Percentiles rank a stretch among this genome's conserved stretches.
These are phyloP conservation scores for Corythoichthys intestinalis DNA, from an alignment of 2,113 vertebrate genomes.

Conservation along the genomic window DNA sequence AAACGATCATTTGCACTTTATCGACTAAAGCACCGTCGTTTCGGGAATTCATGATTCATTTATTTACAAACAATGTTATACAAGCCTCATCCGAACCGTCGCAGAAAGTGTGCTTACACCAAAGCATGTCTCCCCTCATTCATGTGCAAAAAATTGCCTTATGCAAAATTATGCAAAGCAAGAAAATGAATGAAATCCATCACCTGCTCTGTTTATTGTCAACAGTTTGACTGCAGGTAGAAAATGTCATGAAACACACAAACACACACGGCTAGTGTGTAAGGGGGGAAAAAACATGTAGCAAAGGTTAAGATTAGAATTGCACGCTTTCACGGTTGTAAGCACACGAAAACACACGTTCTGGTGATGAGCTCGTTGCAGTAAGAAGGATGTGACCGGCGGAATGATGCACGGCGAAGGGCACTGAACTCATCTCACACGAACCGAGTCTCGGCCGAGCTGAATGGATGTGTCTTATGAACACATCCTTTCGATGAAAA, in stretches of 20 bases:
- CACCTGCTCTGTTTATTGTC: background rate
- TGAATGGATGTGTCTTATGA: slow-evolving; percentile 17
- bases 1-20: background rate
- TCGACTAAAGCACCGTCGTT: background rate
- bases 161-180: background rate
- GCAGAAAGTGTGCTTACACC: slow-evolving; percentile 19
- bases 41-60: background rate
- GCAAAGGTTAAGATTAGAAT: background rate
- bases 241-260: background rate
- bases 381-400: slow-evolving; percentile 52
- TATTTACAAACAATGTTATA: background rate
- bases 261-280: background rate
- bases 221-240: background rate
- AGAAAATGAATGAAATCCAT: slow-evolving; percentile 3
- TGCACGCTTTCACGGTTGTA: background rate
- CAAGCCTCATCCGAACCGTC: background rate
- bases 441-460: slow-evolving; percentile 36
- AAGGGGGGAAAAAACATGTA: background rate
- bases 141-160: background rate
- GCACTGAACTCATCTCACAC: slow-evolving; percentile 59
- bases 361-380: slow-evolving; percentile 55
- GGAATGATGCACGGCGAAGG: slow-evolving; percentile 65
- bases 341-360: background rate
- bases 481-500: background rate
- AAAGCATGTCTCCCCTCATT: background rate